phyloP scores from a whole-genome alignment of 2,113 vertebrate genomes.

The Pandion haliaetus region DNA sequence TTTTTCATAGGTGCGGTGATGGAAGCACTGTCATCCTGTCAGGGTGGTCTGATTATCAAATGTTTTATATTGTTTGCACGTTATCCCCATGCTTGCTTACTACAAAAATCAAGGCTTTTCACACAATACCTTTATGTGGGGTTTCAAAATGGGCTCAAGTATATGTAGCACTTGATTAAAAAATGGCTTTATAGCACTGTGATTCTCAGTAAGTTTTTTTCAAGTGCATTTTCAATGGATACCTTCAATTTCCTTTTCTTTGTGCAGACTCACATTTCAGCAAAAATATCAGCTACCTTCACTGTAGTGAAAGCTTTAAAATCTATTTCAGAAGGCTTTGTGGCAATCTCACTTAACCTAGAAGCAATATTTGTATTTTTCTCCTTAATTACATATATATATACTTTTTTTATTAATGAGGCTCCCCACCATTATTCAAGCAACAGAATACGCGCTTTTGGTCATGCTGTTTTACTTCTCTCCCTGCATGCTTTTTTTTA shows the following conservation, averaged over 20 bases:
- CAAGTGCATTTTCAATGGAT: not conserved
- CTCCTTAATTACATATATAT: not conserved
- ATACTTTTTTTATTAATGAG: not conserved
- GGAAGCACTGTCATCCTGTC: not conserved
- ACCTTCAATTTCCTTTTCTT: not conserved
- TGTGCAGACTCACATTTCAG: not conserved
- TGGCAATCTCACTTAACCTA: not conserved
- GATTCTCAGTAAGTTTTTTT: not conserved
- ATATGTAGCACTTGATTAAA: not conserved
- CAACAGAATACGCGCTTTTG: not conserved
- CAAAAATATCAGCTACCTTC: not conserved
- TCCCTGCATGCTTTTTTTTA: not conserved
- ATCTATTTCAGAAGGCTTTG: slow-evolving; percentile 1
- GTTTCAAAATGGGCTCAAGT: not conserved
- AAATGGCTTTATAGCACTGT: not conserved
- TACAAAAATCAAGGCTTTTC: not conserved
- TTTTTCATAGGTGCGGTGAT: not conserved
- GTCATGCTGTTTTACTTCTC: not conserved
- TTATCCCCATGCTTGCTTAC: not conserved
- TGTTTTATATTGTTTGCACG: not conserved
- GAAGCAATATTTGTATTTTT: not conserved
- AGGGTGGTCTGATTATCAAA: not conserved
- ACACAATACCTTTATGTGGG: not conserved
- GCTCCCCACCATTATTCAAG: not conserved
- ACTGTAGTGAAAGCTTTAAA: not conserved